Evolutionary conservation across 1,140 invertebrate species (phyloP).

Genomic region (Pachypeltis micranthus): DNA sequence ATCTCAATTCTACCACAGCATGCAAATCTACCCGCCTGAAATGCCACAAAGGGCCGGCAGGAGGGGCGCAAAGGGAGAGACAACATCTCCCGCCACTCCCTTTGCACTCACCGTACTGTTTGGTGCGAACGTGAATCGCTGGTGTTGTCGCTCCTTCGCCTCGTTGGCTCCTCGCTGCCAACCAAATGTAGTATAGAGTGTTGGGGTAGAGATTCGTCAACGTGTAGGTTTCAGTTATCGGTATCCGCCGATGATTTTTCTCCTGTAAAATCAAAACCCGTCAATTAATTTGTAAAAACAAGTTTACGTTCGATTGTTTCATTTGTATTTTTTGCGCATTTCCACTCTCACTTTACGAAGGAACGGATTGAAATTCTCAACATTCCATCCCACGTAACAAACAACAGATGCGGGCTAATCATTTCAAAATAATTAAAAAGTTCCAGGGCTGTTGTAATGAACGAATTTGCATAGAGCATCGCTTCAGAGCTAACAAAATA

Average conservation of each 20-base stretch:
- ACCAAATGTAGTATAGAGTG: constrained; percentile 90
- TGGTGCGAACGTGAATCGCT: constrained; percentile 85
- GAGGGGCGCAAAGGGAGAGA: not conserved
- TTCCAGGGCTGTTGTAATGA: no score
- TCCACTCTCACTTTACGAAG: no score
- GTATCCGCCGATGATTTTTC: constrained; percentile 55
- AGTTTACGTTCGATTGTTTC: no score
- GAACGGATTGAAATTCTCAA: no score
- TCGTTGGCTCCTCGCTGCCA: constrained; percentile 78
- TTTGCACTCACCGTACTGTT: constrained; percentile 84
- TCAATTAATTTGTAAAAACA: no score
- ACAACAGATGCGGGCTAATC: no score
- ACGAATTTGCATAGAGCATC: no score
- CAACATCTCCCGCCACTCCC: constrained; percentile 18
- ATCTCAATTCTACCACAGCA: not conserved
- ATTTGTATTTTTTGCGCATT: no score
- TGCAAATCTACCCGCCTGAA: not conserved
- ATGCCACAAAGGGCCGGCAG: not conserved
- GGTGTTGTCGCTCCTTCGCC: constrained; percentile 91
- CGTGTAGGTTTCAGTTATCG: constrained; percentile 70
- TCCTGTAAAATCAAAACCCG: constrained; percentile 41
- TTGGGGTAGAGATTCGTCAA: constrained; percentile 83
- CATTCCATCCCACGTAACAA: no score
- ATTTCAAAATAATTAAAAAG: no score
- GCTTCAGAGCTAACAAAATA: no score